phyloP scores from a whole-genome alignment of 2,797 vertebrate genomes.

The Podargus strigoides region DNA sequence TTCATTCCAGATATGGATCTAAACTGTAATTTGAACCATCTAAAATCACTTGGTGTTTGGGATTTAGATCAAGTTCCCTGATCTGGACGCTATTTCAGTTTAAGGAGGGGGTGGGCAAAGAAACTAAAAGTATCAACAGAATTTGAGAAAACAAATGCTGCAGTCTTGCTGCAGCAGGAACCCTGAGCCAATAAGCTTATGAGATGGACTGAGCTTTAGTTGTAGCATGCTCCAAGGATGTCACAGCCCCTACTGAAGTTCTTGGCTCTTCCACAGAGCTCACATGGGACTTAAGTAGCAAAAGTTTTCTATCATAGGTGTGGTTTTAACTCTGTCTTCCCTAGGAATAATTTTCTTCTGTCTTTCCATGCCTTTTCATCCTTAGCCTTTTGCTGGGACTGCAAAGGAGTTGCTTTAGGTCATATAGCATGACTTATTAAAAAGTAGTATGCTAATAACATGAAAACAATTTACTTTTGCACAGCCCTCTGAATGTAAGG shows the following conservation, averaged over 20 bases:
- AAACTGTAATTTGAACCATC: neutral
- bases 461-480: neutral
- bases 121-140: neutral
- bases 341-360: neutral
- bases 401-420: neutral
- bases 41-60: neutral
- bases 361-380: neutral
- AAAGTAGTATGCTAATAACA: neutral
- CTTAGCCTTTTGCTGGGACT: neutral
- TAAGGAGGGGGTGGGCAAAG: neutral
- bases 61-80: neutral
- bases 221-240: neutral
- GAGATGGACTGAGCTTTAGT: neutral
- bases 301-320: neutral
- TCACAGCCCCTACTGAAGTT: neutral
- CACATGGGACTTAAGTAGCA: neutral
- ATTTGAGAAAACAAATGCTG: neutral
- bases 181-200: neutral
- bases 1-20: constrained; percentile 1
- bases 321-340: neutral
- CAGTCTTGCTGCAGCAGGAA: neutral
- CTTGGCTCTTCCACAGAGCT: neutral
- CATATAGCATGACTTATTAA: neutral
- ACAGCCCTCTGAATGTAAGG: neutral
- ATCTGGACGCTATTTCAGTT: neutral